Percentiles rank a stretch among this genome's conserved stretches.
phyloP scores from a whole-genome alignment of 2,113 vertebrate genomes.

The Pitta sordida region DNA sequence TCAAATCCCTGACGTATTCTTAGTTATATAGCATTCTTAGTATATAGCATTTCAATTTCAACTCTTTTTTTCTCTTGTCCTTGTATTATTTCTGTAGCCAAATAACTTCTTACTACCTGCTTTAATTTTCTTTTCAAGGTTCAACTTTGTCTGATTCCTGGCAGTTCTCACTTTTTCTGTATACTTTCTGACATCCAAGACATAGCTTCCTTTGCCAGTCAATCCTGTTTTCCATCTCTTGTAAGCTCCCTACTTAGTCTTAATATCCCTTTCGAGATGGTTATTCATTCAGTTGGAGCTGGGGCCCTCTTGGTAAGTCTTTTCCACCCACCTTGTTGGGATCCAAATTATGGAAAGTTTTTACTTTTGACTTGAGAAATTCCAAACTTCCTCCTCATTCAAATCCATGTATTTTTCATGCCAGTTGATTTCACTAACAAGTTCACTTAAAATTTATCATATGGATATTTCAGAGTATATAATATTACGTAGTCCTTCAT shows the following conservation, averaged over 20 bases:
- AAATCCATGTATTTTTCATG: constrained; percentile 16
- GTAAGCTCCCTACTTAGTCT: constrained; percentile 37
- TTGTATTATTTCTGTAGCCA: neutral
- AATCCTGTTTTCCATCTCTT: neutral
- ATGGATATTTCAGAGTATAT: constrained; percentile 7
- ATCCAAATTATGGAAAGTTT: constrained; percentile 5
- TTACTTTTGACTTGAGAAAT: constrained; percentile 11
- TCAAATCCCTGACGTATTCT: neutral
- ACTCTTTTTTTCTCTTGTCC: neutral
- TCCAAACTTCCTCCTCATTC: constrained; percentile 1
- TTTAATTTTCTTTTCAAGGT: constrained; percentile 24
- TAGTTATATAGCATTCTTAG: neutral
- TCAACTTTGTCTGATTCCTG: neutral
- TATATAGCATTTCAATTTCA: neutral
- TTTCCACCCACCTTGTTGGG: constrained; percentile 7
- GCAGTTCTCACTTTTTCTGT: constrained; percentile 14
- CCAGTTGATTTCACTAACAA: constrained; percentile 19
- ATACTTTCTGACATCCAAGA: neutral
- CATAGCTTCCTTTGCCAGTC: neutral
- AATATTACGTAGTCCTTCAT: neutral
- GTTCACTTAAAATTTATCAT: neutral
- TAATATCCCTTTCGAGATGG: neutral
- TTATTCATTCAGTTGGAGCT: constrained; percentile 9
- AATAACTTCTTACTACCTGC: neutral
- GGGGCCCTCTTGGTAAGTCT: neutral